Evolutionary conservation across 2,888 invertebrate species (phyloP), one percentile per base, ranked within the genome.

Genomic region (Bellardia bayeri): DNA sequence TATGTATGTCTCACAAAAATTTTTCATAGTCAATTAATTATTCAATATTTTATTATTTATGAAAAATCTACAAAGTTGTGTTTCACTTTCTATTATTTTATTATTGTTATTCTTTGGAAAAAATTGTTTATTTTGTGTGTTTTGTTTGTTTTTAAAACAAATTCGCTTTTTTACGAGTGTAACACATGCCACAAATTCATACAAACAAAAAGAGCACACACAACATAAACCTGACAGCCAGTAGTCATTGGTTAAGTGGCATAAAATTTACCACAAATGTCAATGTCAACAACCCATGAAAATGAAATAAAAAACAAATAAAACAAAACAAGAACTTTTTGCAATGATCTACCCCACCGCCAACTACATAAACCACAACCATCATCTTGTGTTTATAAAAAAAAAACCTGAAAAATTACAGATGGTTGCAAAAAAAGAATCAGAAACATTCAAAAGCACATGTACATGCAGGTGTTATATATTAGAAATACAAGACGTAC

Each of bases 201-300:
- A 45, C 45, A 3, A 6, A n/a, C n/a, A n/a, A 80, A 49, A 58
- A 61, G 14, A 63, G 61, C 56, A 23, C 16, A 51, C 66, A 37
- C 51, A 42, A 61, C 45, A 80, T 40, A 56, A 75, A 51, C 49
- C 71, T 80, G 63, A 72, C 45, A 75, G 11, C 13, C 51, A 74
- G 9, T 66, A 78, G 54, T 84, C 72, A 76, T 71, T 87, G 56
- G 66, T 72, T 64, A 74, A 87, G 74, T 82, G 79, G 75, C 76
- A 80, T 74, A 76, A 76, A 83, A 88, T 82, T 85, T 85, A 68
- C 85, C 79, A 80, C 82, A 88, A 86, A 88, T 86, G 86, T 88
- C 88, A 88, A 88, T 88, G 88, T 76, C 88, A 88, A 76, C 83
- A 81, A 83, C 63, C 71, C 76, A 69, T 81, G 83, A 88, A 80